Percentiles rank a stretch among this genome's conserved stretches.
These are phyloP conservation scores for Tympanuchus pallidicinctus DNA, from an alignment of 2,113 vertebrate species.

Conservation along the genomic window DNA sequence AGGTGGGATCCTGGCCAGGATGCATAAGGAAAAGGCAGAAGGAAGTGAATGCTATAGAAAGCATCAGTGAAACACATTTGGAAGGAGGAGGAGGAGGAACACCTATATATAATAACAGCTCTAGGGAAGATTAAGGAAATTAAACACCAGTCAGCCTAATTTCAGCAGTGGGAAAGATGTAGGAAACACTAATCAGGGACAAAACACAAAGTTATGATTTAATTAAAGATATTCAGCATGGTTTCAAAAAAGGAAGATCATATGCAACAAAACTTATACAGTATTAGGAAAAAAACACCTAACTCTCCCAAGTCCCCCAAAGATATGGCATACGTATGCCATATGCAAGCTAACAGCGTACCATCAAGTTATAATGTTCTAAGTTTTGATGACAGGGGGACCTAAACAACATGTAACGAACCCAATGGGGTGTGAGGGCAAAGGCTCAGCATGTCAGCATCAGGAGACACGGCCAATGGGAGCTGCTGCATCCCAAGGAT, in stretches of 20 bases:
- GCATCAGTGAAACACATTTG: conserved; percentile 7
- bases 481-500: conserved; percentile 39
- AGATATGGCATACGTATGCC: conserved; percentile 68
- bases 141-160: conserved; percentile 77
- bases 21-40: not conserved
- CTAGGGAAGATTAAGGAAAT: conserved; percentile 76
- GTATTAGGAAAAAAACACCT: conserved; percentile 68
- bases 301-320: conserved; percentile 34
- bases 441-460: not conserved
- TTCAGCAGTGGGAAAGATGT: conserved; percentile 77
- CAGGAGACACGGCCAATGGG: conserved; percentile 2
- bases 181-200: conserved; percentile 81
- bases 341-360: conserved; percentile 48
- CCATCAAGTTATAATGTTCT: not conserved
- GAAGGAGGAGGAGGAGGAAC: conserved; percentile 10
- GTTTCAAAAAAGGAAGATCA: conserved; percentile 84
- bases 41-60: conserved; percentile 2
- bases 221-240: conserved; percentile 86
- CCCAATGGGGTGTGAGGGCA: not conserved
- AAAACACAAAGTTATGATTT: conserved; percentile 84
- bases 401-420: conserved; percentile 44
- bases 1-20: conserved; percentile 12
- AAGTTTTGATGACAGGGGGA: conserved; percentile 28
- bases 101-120: conserved; percentile 70
- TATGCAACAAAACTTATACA: conserved; percentile 82